Percentiles rank a stretch among this genome's conserved stretches.
Conservation (phyloP, 2,113 vertebrate genomes). For the Sinosuthora webbiana region DNA sequence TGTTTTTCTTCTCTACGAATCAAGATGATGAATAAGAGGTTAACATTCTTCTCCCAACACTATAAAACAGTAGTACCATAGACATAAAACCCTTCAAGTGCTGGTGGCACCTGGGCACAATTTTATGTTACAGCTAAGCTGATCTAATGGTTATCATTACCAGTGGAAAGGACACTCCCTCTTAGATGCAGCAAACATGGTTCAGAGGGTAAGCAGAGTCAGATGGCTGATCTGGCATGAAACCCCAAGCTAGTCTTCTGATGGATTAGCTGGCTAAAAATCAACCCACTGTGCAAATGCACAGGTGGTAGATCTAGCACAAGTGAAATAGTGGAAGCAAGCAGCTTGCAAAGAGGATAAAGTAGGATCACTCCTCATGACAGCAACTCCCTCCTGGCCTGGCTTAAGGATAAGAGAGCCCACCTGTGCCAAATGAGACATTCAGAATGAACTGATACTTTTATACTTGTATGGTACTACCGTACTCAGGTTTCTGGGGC, state of each 20-base stretch:
- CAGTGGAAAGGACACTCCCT: not conserved
- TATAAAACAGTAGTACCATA: not conserved
- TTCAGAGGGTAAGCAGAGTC: not conserved
- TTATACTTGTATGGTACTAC: not conserved
- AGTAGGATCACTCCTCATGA: not conserved
- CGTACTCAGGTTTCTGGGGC: not conserved
- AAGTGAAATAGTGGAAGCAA: not conserved
- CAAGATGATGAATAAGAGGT: not conserved
- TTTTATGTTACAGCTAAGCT: not conserved
- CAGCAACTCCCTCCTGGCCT: not conserved
- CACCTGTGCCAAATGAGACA: not conserved
- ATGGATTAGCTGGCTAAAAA: not conserved
- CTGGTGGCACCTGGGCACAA: not conserved
- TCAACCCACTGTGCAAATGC: not conserved
- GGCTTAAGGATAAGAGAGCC: not conserved
- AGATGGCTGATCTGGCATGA: not conserved
- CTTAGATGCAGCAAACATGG: not conserved
- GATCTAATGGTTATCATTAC: not conserved
- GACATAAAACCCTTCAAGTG: not conserved
- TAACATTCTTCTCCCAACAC: not conserved
- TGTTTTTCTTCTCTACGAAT: not conserved
- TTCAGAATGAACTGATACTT: not conserved
- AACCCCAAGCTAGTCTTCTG: not conserved
- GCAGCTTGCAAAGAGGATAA: not conserved
- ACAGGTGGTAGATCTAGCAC: not conserved